Percentiles rank a stretch among this genome's conserved stretches.
These are phyloP conservation scores for Cryptocephalus moraei DNA, from an alignment of 2,888 invertebrate genomes.

Conservation along the genomic window DNA sequence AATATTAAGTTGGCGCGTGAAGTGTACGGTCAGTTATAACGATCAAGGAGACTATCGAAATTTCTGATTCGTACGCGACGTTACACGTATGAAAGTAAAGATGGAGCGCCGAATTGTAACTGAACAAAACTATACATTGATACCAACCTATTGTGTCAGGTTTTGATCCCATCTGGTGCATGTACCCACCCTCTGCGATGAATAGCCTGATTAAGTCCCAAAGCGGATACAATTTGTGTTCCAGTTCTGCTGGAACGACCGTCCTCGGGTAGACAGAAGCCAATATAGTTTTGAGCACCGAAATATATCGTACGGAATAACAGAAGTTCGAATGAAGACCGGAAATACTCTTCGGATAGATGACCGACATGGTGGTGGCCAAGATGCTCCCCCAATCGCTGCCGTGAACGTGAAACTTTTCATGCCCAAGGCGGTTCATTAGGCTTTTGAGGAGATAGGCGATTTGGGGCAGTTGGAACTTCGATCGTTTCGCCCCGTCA, in stretches of 20 bases:
- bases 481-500: slow-evolving; percentile 47
- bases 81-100: no score
- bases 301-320: slow-evolving; percentile 10
- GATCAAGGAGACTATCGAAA: no score
- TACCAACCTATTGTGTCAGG: slow-evolving; percentile 14
- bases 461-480: slow-evolving; percentile 46
- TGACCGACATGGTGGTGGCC: slow-evolving; percentile 47
- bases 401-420: slow-evolving; percentile 60
- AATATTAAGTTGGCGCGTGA: no score
- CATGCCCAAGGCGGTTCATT: slow-evolving; percentile 56
- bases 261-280: slow-evolving; percentile 13
- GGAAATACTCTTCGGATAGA: slow-evolving; percentile 46
- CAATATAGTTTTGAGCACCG: not conserved
- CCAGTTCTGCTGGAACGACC: slow-evolving; percentile 38
- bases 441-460: slow-evolving; percentile 52
- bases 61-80: no score
- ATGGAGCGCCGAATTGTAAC: no score
- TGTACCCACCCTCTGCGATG: slow-evolving; percentile 8
- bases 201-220: slow-evolving; percentile 13
- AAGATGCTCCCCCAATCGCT: slow-evolving; percentile 75
- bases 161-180: slow-evolving; percentile 12
- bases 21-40: no score
- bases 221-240: slow-evolving; percentile 43
- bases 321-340: slow-evolving; percentile 55
- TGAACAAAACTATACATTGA: not conserved